Percentiles rank a stretch among this genome's conserved stretches.
These are phyloP conservation scores for Hystrix brachyura DNA, from an alignment of 2,113 vertebrate species.

Conservation along the genomic window DNA sequence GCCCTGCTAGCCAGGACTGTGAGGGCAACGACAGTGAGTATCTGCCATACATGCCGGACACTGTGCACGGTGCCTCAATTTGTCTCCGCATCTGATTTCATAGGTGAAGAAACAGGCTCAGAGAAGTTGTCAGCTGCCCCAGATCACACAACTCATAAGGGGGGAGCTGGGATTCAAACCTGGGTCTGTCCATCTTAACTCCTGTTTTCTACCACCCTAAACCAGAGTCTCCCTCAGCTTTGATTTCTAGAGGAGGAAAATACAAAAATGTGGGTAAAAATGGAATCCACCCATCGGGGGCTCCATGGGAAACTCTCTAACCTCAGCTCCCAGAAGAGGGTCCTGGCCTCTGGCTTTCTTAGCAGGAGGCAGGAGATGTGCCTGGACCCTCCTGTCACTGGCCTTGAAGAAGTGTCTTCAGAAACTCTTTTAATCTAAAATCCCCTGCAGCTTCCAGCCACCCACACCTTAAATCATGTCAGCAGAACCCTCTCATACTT, in stretches of 20 bases:
- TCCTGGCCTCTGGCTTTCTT: slow-evolving; percentile 73
- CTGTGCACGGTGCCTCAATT: fast-evolving
- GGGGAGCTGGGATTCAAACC: background rate
- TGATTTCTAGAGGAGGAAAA: background rate
- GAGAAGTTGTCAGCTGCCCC: background rate
- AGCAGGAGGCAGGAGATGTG: slow-evolving; percentile 54
- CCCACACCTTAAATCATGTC: background rate
- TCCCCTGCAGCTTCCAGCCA: background rate
- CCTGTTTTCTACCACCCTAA: background rate
- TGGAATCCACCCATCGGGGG: slow-evolving; percentile 18
- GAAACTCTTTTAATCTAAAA: slow-evolving; percentile 65
- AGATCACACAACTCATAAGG: background rate
- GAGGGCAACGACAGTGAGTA: background rate
- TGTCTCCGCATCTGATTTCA: background rate
- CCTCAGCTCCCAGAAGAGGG: slow-evolving; percentile 63
- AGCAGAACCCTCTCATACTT: background rate
- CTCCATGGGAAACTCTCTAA: slow-evolving; percentile 68
- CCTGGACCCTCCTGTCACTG: slow-evolving; percentile 58
- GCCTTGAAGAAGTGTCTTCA: slow-evolving; percentile 64
- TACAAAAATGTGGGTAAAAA: background rate
- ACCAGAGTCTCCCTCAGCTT: background rate
- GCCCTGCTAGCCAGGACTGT: background rate
- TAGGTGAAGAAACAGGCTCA: background rate
- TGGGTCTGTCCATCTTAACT: fast-evolving
- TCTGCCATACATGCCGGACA: fast-evolving